A percentile compares a stretch with the other conserved stretches of the same genome.
Evolutionary conservation across 2,888 invertebrate species (phyloP).

Genomic region (Polydrusus pterygomalis): DNA sequence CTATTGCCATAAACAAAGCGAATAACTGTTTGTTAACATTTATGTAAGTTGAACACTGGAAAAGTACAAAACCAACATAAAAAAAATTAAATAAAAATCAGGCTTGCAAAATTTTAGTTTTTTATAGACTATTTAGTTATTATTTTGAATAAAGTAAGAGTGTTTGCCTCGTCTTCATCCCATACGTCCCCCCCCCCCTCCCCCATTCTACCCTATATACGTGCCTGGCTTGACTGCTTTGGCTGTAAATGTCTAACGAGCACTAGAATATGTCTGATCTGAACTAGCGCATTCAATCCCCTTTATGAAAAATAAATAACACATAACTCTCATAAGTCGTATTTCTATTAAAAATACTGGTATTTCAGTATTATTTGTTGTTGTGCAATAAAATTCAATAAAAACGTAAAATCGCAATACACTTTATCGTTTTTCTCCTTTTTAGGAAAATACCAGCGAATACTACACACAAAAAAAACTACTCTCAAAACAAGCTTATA

Average conservation of each 20-base stretch:
- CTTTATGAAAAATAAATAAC: constrained; percentile 25
- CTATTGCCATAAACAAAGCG: background rate
- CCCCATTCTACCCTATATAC: too few species aligned
- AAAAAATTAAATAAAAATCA: background rate
- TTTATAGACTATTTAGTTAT: too few species aligned
- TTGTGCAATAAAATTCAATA: constrained; percentile 24
- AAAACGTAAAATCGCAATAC: constrained; percentile 7
- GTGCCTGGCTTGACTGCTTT: too few species aligned
- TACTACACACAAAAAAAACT: too few species aligned
- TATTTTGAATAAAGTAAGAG: too few species aligned
- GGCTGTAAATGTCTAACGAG: too few species aligned
- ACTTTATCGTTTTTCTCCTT: constrained; percentile 14
- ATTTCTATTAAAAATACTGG: background rate
- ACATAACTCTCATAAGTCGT: background rate
- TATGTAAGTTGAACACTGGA: background rate
- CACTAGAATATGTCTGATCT: too few species aligned
- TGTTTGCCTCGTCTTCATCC: too few species aligned
- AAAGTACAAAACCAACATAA: background rate
- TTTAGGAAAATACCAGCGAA: constrained; percentile 26
- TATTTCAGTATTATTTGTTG: background rate
- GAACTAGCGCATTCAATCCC: too few species aligned
- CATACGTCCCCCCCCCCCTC: too few species aligned
- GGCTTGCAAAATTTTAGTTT: too few species aligned
- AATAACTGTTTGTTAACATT: background rate
- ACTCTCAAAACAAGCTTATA: too few species aligned